These are phyloP conservation scores for Epirrita christyi DNA, from an alignment of 2,888 invertebrate species.

Conservation along the genomic window DNA sequence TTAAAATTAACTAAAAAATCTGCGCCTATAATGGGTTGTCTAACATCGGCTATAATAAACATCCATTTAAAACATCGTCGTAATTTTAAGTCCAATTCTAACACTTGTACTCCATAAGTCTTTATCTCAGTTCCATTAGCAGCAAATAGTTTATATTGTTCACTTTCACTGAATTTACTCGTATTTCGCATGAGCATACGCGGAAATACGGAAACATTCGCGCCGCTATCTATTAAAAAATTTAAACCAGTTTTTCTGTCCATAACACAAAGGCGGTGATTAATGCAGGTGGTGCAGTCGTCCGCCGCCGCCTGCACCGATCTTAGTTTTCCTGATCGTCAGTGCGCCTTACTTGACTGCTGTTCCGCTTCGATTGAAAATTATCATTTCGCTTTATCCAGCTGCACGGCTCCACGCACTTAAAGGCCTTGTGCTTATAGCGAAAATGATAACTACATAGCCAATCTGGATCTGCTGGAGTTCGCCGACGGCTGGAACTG, in stretches of 20 bases:
- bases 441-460: constrained; percentile 19
- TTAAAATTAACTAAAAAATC: constrained; percentile 39
- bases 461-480: constrained; percentile 6
- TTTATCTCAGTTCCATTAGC: constrained; percentile 34
- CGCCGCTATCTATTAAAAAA: constrained; percentile 26
- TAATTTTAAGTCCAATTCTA: constrained; percentile 37
- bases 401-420: constrained; percentile 18
- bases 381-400: constrained; percentile 13
- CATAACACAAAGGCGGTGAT: constrained; percentile 22
- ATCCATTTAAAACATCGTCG: constrained; percentile 37
- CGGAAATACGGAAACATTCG: constrained; percentile 17
- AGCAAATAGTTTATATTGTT: constrained; percentile 35
- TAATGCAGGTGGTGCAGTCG: background rate
- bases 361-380: too few species aligned
- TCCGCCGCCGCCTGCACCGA: constrained; percentile 20
- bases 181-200: background rate
- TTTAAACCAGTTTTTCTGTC: constrained; percentile 10
- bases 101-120: constrained; percentile 25
- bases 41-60: constrained; percentile 39
- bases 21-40: constrained; percentile 41
- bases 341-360: too few species aligned
- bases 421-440: constrained; percentile 14
- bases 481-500: background rate
- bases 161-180: background rate
- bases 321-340: constrained; percentile 23